Evolutionary conservation across 2,113 vertebrate genomes (phyloP).

Genomic region (Rutilus rutilus): DNA sequence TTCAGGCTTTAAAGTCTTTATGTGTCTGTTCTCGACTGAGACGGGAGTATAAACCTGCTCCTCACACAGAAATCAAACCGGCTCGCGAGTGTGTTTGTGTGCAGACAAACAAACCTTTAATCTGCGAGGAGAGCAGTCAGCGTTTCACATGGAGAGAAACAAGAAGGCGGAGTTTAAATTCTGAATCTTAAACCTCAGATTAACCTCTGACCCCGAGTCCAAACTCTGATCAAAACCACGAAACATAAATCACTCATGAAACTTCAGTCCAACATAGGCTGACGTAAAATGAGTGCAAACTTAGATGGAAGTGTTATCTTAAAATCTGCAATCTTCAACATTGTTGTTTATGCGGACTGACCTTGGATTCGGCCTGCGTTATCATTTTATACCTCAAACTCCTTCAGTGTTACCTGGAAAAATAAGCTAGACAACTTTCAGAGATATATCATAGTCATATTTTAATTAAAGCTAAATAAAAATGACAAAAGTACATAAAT

Average conservation of each 20-base stretch:
- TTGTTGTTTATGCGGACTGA: neutral
- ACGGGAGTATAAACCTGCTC: constrained; percentile 21
- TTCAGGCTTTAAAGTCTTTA: constrained; percentile 34
- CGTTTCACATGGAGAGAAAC: neutral
- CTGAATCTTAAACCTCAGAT: neutral
- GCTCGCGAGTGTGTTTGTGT: neutral
- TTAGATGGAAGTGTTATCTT: neutral
- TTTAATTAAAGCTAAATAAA: too few relatives aligned
- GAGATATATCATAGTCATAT: neutral
- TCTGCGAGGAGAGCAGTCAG: constrained; percentile 45
- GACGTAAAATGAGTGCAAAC: neutral
- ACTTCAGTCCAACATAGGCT: neutral
- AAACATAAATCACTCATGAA: neutral
- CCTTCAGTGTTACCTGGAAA: neutral
- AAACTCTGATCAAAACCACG: neutral
- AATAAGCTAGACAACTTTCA: neutral
- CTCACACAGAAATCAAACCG: constrained; percentile 36
- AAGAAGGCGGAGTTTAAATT: neutral
- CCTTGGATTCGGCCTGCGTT: neutral
- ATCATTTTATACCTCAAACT: neutral
- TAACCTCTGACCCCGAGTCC: neutral
- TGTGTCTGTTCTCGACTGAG: constrained; percentile 37
- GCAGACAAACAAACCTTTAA: constrained; percentile 13
- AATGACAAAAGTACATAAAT: too few relatives aligned
- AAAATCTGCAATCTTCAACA: neutral